These are phyloP conservation scores for Epistrophe eligans DNA, from an alignment of 2,888 invertebrate genomes.

Conservation along the genomic window DNA sequence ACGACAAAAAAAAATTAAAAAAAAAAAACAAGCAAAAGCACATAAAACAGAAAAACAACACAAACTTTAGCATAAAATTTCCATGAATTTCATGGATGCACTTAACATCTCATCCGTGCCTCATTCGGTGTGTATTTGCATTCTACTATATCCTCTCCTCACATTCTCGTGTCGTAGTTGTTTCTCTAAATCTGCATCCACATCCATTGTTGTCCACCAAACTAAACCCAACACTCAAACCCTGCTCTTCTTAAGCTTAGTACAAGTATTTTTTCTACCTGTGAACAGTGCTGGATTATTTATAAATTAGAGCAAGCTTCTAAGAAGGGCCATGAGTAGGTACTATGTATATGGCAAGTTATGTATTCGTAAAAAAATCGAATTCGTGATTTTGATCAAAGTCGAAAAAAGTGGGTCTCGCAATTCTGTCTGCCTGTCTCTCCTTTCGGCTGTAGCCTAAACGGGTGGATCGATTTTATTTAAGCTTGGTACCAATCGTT, in stretches of 20 bases:
- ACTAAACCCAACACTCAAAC: constrained; percentile 6
- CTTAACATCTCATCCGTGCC: constrained; percentile 77
- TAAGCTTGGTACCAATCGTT: too few relatives aligned
- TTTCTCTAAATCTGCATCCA: not conserved
- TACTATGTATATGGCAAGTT: too few relatives aligned
- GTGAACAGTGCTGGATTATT: not conserved
- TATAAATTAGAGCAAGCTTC: not conserved
- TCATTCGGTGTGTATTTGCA: constrained; percentile 64
- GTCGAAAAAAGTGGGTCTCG: too few relatives aligned
- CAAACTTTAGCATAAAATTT: constrained; percentile 78
- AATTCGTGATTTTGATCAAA: too few relatives aligned
- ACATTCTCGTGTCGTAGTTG: constrained; percentile 11
- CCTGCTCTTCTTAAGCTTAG: not conserved
- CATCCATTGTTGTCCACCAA: constrained; percentile 28
- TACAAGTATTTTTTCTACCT: constrained; percentile 40
- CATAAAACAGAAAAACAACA: constrained; percentile 55
- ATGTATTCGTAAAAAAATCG: too few relatives aligned
- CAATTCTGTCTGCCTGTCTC: too few relatives aligned
- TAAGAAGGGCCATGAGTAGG: too few relatives aligned
- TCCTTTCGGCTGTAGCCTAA: too few relatives aligned
- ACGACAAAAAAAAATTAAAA: not conserved
- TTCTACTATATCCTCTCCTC: constrained; percentile 49
- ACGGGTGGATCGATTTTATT: too few relatives aligned
- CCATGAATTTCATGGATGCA: constrained; percentile 79
- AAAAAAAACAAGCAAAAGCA: constrained; percentile 1